Evolutionary conservation across 30 jellyfish, hydroid and myxozoan genomes (phyloP), one percentile per base, ranked within the genome.

Genomic region (Turritopsis dohrnii): DNA sequence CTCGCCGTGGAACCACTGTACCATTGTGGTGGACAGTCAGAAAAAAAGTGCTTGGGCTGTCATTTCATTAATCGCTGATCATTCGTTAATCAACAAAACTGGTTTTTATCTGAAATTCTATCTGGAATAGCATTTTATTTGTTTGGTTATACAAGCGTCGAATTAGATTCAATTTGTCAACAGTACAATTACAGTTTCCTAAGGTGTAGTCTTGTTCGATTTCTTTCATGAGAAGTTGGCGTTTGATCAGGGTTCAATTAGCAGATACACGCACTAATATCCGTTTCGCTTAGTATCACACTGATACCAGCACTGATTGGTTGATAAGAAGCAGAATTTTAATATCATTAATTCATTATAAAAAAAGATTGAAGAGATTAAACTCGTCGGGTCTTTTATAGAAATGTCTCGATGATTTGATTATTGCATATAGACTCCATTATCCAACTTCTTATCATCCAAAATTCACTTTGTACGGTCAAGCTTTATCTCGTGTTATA

Each of bases 1-100:
- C 73, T 82, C 89, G 3, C 89, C 89, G 0, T 82, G 89, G 89
- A 82, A 72, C 66, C 76, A 71, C 83, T 82, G 89, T 76, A n/a
- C 84, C 71, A 65, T 82, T 16, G 31, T 23, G 26, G 87, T 82
- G 41, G 86, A 71, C 8, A 25, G 74, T 28, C 30, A 82, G 20
- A 1, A 27, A 8, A 24, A 29, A 21, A 25, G 83, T 26, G 28
- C 71, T 18, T 82, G 81, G 84, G 73, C 71, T 26, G 52, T 71
- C 27, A 82, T 82, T 20, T 82, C 89, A 13, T 54, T 28, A 52
- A 66, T 82, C 21, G 89, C 89, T 18, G 85, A 82, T n/a, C 89
- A 82, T 26, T 82, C 89, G 21, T 25, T 66, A 26, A 71, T 82
- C 71, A 31, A 23, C 53, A 25, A 82, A 18, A 82, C 89, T 26